phyloP scores from a whole-genome alignment of 2,888 invertebrate genomes.

The Melitaea athalia region DNA sequence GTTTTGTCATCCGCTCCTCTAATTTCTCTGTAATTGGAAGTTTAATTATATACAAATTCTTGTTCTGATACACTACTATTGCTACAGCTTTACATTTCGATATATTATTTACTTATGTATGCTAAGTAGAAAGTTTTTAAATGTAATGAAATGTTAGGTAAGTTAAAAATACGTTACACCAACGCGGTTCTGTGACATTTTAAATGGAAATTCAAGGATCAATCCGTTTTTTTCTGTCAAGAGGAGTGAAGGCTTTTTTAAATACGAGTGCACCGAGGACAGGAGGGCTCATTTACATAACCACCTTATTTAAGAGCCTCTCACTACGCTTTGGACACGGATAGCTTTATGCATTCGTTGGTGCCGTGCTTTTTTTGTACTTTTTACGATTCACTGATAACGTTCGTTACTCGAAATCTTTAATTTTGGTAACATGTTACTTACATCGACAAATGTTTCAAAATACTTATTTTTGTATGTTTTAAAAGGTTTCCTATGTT shows the following conservation, averaged over 20 bases:
- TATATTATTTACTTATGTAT: neutral
- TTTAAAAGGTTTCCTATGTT: neutral
- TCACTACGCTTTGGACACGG: constrained; percentile 57
- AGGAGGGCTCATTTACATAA: constrained; percentile 69
- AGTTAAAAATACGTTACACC: neutral
- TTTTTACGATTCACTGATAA: constrained; percentile 42
- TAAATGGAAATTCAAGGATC: constrained; percentile 15
- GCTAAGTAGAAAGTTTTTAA: too few relatives aligned
- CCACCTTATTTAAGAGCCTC: constrained; percentile 69
- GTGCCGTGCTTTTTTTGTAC: constrained; percentile 39
- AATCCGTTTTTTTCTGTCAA: constrained; percentile 19
- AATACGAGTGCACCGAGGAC: constrained; percentile 58
- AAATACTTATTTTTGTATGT: neutral
- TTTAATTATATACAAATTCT: neutral
- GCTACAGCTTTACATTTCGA: too few relatives aligned
- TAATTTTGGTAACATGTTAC: constrained; percentile 16
- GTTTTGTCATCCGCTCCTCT: neutral
- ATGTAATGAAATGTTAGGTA: neutral
- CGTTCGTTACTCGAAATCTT: constrained; percentile 19
- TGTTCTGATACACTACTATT: neutral
- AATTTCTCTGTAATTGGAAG: neutral
- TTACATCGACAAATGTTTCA: constrained; percentile 12
- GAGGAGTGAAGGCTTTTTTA: constrained; percentile 57
- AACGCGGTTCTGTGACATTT: neutral
- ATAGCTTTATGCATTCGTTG: constrained; percentile 64